Evolutionary conservation across 2,113 vertebrate species (phyloP).

Genomic region (Scartelaos histophorus): DNA sequence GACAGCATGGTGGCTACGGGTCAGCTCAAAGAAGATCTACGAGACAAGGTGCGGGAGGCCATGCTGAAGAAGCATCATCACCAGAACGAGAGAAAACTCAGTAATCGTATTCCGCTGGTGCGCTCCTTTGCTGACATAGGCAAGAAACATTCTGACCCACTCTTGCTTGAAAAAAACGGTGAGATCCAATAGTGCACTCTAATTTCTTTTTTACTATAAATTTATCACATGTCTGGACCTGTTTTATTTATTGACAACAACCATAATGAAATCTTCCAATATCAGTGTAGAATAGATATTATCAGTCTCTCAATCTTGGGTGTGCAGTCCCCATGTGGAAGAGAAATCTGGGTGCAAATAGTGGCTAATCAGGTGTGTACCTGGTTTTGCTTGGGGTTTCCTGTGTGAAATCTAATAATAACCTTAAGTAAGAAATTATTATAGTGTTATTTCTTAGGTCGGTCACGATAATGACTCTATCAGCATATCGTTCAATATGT

Average conservation of each 20-base stretch:
- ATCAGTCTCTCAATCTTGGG: constrained; percentile 5
- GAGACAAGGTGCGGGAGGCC: constrained; percentile 87
- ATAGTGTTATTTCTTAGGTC: constrained; percentile 7
- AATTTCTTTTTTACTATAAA: constrained; percentile 63
- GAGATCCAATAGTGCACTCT: constrained; percentile 76
- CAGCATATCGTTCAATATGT: no score
- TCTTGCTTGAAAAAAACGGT: constrained; percentile 96
- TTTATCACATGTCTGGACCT: constrained; percentile 32
- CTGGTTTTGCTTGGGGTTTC: constrained; percentile 63
- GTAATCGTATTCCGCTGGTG: constrained; percentile 92
- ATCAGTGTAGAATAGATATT: constrained; percentile 64
- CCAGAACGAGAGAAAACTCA: constrained; percentile 93
- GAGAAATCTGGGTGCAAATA: constrained; percentile 68
- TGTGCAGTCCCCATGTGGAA: constrained; percentile 40
- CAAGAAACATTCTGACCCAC: constrained; percentile 98
- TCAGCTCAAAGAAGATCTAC: constrained; percentile 85
- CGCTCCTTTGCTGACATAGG: constrained; percentile 98
- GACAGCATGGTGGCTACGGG: constrained; percentile 93
- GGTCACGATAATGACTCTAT: no score
- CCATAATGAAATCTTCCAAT: constrained; percentile 60
- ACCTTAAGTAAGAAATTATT: not conserved
- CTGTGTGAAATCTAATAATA: not conserved
- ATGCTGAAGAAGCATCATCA: constrained; percentile 94
- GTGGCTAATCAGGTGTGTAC: constrained; percentile 53
- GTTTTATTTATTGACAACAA: constrained; percentile 43